Base-by-base conservation (phyloP, 2,113 vertebrate genomes). In the Sturnira hondurensis region DNA sequence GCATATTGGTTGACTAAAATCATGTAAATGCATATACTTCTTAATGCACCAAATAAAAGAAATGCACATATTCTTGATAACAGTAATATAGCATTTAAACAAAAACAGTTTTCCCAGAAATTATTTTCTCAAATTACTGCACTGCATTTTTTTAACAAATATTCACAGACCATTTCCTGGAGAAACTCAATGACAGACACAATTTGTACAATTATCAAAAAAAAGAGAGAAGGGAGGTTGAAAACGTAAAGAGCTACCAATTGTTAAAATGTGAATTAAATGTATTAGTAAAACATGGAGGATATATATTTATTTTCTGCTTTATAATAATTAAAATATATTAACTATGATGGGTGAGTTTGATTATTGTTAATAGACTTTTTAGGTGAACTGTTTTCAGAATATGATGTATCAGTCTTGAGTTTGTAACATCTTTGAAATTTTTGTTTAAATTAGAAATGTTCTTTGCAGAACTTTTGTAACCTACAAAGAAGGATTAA, bases 1-100 rank as follows among this genome's bases (percentile, higher is more conserved):
- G 14, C 50, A 63, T 45, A 43, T 93, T 93, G 43, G 63, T 92
- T 76, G 93, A 84, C 76, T 96, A 41, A 96, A 95, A 89, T 28
- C 3, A 95, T 8, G 50, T 93, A 88, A 96, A 93, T 52, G 5
- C 1, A 58, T 81, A 78, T 47, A 11, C 73, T 95, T 93, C 15
- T 80, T 61, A 89, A 26, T 33, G n/a, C 17, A 96, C 58, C 63
- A 63, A 93, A 94, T 95, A 78, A 50, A n/a, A 95, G n/a, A 73
- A 71, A 54, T 71, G 7, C 5, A 13, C 15, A 28, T 52, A 67
- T 0, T 56, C 5, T 82, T 93, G 38, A 28, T 52, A 56, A 20
- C 8, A 71, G 9, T 82, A 12, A 3, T 89, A 43, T 83, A 45
- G 71, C 10, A 56, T 19, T 28, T 10, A 76, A 20, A 71, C 6